Evolutionary conservation across 2,113 vertebrate species (phyloP).

Genomic region (Odobenus rosmarus): DNA sequence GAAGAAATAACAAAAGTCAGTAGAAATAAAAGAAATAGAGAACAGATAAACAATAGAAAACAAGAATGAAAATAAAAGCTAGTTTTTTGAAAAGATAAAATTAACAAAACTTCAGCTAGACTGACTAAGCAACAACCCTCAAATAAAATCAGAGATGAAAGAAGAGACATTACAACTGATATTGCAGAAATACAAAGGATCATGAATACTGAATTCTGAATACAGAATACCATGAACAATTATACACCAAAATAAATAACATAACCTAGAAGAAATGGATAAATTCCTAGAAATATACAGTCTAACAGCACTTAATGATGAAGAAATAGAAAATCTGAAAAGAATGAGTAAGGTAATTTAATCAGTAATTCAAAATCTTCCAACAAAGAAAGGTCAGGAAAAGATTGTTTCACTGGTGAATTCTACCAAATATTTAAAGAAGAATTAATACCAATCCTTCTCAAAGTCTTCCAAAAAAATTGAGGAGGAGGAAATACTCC

Average conservation of each 20-base stretch:
- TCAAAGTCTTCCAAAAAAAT: background rate
- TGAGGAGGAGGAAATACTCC: background rate
- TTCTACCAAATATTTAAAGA: background rate
- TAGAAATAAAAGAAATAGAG: background rate
- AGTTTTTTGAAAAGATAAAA: background rate
- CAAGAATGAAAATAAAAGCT: background rate
- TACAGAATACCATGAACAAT: background rate
- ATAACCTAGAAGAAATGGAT: background rate
- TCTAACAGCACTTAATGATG: background rate
- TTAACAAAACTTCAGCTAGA: background rate
- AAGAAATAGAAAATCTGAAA: background rate
- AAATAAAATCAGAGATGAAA: background rate
- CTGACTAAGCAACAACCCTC: background rate
- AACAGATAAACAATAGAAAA: background rate
- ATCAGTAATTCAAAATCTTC: background rate
- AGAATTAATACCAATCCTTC: background rate
- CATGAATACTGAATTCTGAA: too few relatives aligned
- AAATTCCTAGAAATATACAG: background rate
- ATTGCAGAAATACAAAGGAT: background rate
- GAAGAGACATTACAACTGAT: background rate
- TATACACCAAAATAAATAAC: background rate
- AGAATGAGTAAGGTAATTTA: background rate
- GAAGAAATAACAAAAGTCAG: background rate
- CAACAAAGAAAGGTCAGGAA: background rate
- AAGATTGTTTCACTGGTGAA: background rate